Base-by-base conservation (phyloP, 2,888 invertebrate genomes). In the Ormyrus thymus region DNA sequence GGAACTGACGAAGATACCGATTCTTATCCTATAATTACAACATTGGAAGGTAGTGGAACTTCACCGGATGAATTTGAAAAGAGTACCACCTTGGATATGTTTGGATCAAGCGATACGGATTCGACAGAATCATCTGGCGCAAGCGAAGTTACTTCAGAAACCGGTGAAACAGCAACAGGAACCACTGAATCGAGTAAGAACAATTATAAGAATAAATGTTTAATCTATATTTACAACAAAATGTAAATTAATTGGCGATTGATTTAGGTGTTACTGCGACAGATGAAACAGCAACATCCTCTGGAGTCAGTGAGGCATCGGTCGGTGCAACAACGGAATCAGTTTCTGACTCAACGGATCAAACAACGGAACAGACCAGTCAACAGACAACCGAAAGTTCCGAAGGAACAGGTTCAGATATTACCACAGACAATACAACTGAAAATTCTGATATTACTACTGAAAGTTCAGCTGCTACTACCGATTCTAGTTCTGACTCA, bases 1-100 rank as follows among this genome's bases (percentile, higher is more conserved):
- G 83, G 85, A 15, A 86, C 84, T 56, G 83, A 81, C 4, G 85
- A 85, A n/a, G 82, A 81, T 8, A 83, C 9, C 9, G 15, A 46
- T 1, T 71, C 82, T 51, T 79, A 77, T 70, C 82, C 51, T 75
- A 79, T 50, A 76, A 76, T 43, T 81, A 79, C 84, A 8, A 84
- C 83, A 1, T 9, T 83, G 5, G 89, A 89, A 78, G 89, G 89
- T 45, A 88, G 88, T 71, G 89, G 88, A 11, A 80, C 81, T 9
- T 81, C 80, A 56, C 59, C 82, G 2, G 84, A 82, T 9, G 82
- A 80, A 11, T 79, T 56, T 11, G 70, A 76, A 6, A 61, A 53
- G 11, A 78, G 56, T 62, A 80, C 81, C 6, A 56, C 77, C 29
- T 29, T 29, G 29, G 29, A 29, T 15, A 0, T 68, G 11, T 82